Evolutionary conservation across 2,888 invertebrate genomes (phyloP), one percentile per base, ranked within the genome.

Genomic region (Harmothoe impar): DNA sequence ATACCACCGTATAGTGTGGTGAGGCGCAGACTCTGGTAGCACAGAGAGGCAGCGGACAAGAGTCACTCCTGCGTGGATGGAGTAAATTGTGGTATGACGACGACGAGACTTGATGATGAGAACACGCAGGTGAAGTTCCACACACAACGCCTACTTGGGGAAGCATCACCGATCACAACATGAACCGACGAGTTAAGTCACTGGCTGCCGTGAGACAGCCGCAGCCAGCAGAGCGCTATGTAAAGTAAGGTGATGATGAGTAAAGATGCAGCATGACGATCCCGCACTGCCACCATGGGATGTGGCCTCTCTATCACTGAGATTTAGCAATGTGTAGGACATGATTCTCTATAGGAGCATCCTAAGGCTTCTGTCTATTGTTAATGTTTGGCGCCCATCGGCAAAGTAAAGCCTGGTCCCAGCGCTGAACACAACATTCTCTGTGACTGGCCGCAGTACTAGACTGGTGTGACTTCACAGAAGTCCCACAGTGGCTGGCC

Each of bases 41-140:
- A 62, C n/a, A 62, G 43, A 62, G 62, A 62, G 23, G 23, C 20
- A n/a, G 72, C 25, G 72, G 72, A 29, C 29, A 72, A 25, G 3
- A 72, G 29, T 62, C 62, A 62, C 62, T 62, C 62, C n/a, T 62
- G 62, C 62, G 62, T n/a, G 62, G 62, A 62, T 62, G 62, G 62
- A 62, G 62, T 62, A 62, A n/a, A 20, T 62, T 5, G 62, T 62
- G 62, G 62, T 43, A 43, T 10, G 43, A 43, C 43, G 43, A 43
- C 43, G 43, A 62, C 12, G 15, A 20, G 20, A 15, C 3, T 62
- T 15, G 31, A 29, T 72, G 31, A 72, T 0, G 15, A n/a, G n/a
- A n/a, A 72, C 72, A 72, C 25, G 29, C 3, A 15, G 25, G 72
- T 72, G 25, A 29, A 29, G 72, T 15, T 29, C 23, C 72, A 29